These are phyloP conservation scores for Leptodactylus fallax DNA, from an alignment of 2,797 vertebrate genomes.

Conservation along the genomic window DNA sequence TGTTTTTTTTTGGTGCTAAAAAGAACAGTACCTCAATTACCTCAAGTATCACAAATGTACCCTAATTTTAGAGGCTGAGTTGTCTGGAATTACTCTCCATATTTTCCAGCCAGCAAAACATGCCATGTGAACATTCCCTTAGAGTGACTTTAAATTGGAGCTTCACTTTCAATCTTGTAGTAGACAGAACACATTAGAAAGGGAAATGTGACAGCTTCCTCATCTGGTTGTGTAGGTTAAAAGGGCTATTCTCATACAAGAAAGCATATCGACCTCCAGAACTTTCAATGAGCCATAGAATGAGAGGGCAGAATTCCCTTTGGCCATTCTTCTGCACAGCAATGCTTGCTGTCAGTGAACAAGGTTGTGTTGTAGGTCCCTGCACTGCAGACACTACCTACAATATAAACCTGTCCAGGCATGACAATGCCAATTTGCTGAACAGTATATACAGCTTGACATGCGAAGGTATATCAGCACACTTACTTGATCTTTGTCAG, in stretches of 20 bases:
- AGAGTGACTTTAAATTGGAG: too few species aligned
- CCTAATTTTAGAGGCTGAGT: too few species aligned
- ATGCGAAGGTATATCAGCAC: background rate
- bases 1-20: too few species aligned
- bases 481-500: conserved; percentile 96
- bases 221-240: too few species aligned
- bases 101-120: too few species aligned
- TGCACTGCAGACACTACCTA: background rate
- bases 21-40: too few species aligned
- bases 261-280: background rate
- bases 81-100: too few species aligned
- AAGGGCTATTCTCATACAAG: background rate
- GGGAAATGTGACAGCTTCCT: too few species aligned
- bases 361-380: background rate
- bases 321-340: background rate
- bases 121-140: too few species aligned
- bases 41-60: too few species aligned
- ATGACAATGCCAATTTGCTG: background rate
- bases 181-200: too few species aligned
- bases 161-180: too few species aligned
- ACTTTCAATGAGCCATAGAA: background rate
- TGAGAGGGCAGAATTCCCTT: background rate
- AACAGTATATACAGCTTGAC: background rate
- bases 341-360: background rate
- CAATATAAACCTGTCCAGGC: background rate